Base-by-base conservation (phyloP, 2,888 invertebrate genomes). In the Eristalinus aeneus region DNA sequence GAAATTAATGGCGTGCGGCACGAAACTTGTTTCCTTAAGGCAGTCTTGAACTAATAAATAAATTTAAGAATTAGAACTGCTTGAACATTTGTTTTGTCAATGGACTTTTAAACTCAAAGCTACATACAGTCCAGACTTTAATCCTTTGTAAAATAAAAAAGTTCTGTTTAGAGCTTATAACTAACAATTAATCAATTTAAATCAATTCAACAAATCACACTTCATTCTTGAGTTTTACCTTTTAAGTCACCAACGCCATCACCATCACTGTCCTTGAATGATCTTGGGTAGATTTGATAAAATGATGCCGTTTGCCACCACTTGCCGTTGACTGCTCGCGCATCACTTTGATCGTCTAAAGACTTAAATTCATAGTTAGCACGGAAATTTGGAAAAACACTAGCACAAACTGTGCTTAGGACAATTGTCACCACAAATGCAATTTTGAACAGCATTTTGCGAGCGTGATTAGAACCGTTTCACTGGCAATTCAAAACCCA, bases 231-330 rank as follows among this genome's bases (percentile, higher is more conserved):
- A 46, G n/a, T 46, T 16, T 6, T 91, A 95, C 97, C 98, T 92
- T 94, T 94, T 27, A 98, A 93, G 92, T 98, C 98, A 0, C 98
- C 98, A 39, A 96, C 93, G 23, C 98, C 98, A 91, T 97, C 96
- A 0, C 95, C 95, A 91, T 97, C 93, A 75, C 95, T 95, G 91
- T 98, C 98, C 91, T 95, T 95, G 93, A 97, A 98, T 2, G 97
- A 97, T 89, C 96, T 94, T 5, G 97, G 96, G 91, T 97, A 97
- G 81, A 98, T 96, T 93, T 98, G 97, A 93, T 98, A 98, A 78
- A 97, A 94, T 1, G 95, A 94, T 64, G 95, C 95, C 64, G 95
- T 95, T 90, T 97, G 94, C 96, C 97, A 85, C 98, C 98, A 98
- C 88, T 96, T 74, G 4, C 46, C 16, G 16, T n/a, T 74, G 6